phyloP scores from a whole-genome alignment of 2,113 vertebrate genomes.

The Limnothrissa miodon region DNA sequence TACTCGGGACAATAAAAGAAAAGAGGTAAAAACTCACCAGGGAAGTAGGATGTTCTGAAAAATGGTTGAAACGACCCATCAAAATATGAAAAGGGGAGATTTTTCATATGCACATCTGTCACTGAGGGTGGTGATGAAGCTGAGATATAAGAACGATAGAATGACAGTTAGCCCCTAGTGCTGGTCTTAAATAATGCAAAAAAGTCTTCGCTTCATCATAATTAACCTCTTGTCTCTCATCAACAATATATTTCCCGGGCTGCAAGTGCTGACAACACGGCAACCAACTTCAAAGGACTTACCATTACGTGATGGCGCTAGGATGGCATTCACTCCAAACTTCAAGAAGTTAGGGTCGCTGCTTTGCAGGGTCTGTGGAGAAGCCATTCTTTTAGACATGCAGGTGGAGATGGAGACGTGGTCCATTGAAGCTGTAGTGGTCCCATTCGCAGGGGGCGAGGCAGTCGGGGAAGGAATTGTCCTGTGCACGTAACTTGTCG shows the following conservation, averaged over 20 bases:
- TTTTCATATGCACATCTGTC: constrained; percentile 80
- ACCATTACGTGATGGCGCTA: constrained; percentile 85
- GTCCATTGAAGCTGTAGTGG: constrained; percentile 61
- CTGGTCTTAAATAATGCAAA: background rate
- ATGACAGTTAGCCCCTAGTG: background rate
- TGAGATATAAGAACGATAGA: constrained; percentile 47
- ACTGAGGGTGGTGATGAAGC: constrained; percentile 74
- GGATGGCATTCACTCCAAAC: constrained; percentile 95
- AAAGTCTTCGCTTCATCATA: background rate
- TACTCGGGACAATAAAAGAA: background rate
- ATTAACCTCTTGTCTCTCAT: background rate
- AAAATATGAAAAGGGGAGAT: constrained; percentile 87
- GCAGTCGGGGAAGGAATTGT: constrained; percentile 64
- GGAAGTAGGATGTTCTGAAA: constrained; percentile 88
- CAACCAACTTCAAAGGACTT: constrained; percentile 47
- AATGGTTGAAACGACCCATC: constrained; percentile 90
- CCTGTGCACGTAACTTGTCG: constrained; percentile 75
- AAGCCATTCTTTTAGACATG: constrained; percentile 59
- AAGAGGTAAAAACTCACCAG: constrained; percentile 76
- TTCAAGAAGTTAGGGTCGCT: constrained; percentile 83
- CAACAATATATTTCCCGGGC: background rate
- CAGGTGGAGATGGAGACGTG: constrained; percentile 53
- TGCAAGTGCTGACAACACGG: background rate
- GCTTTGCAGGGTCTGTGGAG: constrained; percentile 61
- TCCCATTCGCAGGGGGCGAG: constrained; percentile 66